Evolutionary conservation across 2,797 vertebrate genomes (phyloP).

Genomic region (Odontamblyopus rebecca): DNA sequence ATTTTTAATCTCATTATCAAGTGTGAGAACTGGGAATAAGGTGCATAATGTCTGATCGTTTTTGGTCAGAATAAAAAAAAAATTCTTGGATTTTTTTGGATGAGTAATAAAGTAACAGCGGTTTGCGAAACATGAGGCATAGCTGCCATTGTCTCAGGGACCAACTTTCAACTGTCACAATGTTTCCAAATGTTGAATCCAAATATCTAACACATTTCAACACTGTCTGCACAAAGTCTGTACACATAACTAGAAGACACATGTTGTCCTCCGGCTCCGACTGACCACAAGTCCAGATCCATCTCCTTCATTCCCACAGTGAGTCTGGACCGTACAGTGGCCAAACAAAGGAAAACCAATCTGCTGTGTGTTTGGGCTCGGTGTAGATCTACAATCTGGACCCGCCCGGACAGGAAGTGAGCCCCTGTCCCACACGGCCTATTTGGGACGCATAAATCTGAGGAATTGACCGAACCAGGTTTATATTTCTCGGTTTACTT

Average conservation of each 20-base stretch:
- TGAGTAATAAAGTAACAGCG: no score
- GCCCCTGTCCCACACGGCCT: conserved; percentile 17
- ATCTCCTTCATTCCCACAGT: conserved; percentile 24
- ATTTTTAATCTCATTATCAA: no score
- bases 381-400: conserved; percentile 39
- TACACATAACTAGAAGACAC: background rate
- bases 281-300: conserved; percentile 26
- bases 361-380: conserved; percentile 48
- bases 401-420: conserved; percentile 41
- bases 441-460: no score
- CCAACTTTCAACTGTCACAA: background rate
- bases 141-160: no score
- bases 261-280: conserved; percentile 8
- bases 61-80: no score
- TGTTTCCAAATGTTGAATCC: background rate
- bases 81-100: no score
- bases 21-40: no score
- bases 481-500: no score
- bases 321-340: conserved; percentile 38
- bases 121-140: no score
- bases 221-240: background rate
- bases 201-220: no score
- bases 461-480: no score
- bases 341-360: conserved; percentile 48
- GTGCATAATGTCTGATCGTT: no score